Base-by-base conservation (phyloP, 2,113 vertebrate genomes). In the Macquaria australasica region DNA sequence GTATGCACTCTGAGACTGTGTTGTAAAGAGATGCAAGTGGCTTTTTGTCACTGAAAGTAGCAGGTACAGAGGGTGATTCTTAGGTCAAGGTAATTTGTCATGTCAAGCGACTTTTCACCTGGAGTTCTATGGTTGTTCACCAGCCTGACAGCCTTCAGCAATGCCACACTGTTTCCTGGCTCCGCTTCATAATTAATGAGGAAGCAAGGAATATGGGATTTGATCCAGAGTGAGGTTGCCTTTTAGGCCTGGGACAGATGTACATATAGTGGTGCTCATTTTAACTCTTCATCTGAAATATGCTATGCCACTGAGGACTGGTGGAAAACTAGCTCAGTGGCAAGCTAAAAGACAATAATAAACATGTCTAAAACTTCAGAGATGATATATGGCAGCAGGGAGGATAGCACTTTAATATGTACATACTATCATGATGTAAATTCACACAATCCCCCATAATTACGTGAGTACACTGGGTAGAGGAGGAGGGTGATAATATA, bases 131-230 rank as follows among this genome's bases (percentile, higher is more conserved):
- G 59, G 77, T 48, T 68, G 80, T 81, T 89, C 75, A 71, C 70
- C 34, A 67, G 53, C 55, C 81, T 79, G 93, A 91, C 90, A 94
- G 89, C 86, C 86, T 73, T 82, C 81, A 79, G 88, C 72, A 72
- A 82, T 55, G 73, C 89, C 68, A 66, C 87, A 56, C 71, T 75
- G 86, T 88, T 94, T 92, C 87, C 91, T 89, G 92, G 85, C 89
- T 82, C 51, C 45, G 11, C 94, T 94, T 87, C 81, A 94, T 93
- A 90, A 94, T 91, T 94, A 81, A 95, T 94, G 91, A 89, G 64
- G 79, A 90, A 74, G 64, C 51, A 50, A 83, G 77, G 76, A 90
- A 89, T 84, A 77, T 77, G 87, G 89, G 91, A 89, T 91, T 86
- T 88, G 88, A 93, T 93, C 88, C 69, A 89, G 85, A 86, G 62